Evolutionary conservation across 1,140 invertebrate genomes (phyloP).

Genomic region (Trypoxylus dichotomus): DNA sequence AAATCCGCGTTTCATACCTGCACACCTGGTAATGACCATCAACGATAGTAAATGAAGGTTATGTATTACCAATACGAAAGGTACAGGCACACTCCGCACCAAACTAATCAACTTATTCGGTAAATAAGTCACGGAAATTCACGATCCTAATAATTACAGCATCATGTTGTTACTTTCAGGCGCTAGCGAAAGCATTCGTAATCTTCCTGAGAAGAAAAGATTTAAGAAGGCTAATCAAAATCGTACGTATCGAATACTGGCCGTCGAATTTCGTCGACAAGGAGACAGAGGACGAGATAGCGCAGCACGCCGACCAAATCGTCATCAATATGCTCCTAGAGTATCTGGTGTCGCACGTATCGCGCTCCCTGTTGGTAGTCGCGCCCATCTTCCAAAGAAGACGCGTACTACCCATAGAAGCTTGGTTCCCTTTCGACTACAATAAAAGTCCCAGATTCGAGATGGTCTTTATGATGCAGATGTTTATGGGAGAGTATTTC

Average conservation of each 20-base stretch:
- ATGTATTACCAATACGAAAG: too few relatives aligned
- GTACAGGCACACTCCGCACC: too few relatives aligned
- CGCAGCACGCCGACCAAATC: background rate
- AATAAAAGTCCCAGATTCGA: background rate
- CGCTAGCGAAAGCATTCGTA: background rate
- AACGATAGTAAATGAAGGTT: too few relatives aligned
- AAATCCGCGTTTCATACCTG: too few relatives aligned
- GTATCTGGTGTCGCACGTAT: background rate
- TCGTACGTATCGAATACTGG: background rate
- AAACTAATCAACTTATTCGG: too few relatives aligned
- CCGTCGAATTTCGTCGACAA: background rate
- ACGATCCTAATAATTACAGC: too few relatives aligned
- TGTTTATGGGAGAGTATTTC: background rate
- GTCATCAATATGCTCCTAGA: background rate
- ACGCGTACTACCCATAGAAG: background rate
- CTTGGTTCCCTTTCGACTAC: background rate
- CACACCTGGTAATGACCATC: too few relatives aligned
- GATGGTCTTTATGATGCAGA: background rate
- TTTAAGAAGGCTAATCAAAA: background rate
- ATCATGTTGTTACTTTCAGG: background rate
- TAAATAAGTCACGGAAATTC: too few relatives aligned
- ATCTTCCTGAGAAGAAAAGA: background rate
- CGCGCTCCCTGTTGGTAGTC: background rate
- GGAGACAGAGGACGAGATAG: background rate
- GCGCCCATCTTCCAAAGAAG: background rate